A percentile compares a stretch with the other conserved stretches of the same genome.
Conservation (phyloP, 1,140 invertebrate species). For the Drosophila elegans region DNA sequence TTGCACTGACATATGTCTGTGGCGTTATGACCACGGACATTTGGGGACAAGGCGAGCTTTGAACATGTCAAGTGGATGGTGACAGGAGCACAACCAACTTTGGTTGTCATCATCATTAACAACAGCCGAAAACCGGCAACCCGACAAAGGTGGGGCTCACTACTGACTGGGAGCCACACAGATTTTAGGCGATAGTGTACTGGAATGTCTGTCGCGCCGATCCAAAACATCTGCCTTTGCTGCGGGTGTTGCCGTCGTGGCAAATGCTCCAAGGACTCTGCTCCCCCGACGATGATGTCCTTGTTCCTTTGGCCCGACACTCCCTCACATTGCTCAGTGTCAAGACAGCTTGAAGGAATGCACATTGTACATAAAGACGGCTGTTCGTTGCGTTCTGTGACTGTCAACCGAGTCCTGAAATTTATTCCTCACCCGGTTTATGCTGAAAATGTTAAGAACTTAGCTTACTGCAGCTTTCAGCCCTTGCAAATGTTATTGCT, state of each 20-base stretch:
- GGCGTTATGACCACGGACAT: slow-evolving; percentile 38
- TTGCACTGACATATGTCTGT: slow-evolving; percentile 39
- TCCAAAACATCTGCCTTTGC: slow-evolving; percentile 10
- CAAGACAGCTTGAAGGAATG: slow-evolving; percentile 38
- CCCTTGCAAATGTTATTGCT: slow-evolving; percentile 19
- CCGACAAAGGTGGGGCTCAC: slow-evolving; percentile 26
- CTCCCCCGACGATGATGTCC: slow-evolving; percentile 24
- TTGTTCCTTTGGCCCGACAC: slow-evolving; percentile 37
- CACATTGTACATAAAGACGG: slow-evolving; percentile 19
- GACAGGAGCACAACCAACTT: slow-evolving; percentile 46
- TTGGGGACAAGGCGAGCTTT: slow-evolving; percentile 32
- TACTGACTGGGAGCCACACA: slow-evolving; percentile 14
- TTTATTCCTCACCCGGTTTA: slow-evolving; percentile 16
- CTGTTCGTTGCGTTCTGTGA: slow-evolving; percentile 20
- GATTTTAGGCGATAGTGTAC: slow-evolving; percentile 28
- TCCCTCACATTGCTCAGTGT: slow-evolving; percentile 37
- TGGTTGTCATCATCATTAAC: slow-evolving; percentile 46
- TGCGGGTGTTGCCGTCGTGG: slow-evolving; percentile 14
- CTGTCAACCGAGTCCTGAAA: slow-evolving; percentile 22
- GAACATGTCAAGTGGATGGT: slow-evolving; percentile 43
- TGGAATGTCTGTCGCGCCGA: slow-evolving; percentile 31
- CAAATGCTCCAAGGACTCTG: slow-evolving; percentile 14
- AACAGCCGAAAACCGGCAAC: slow-evolving; percentile 18
- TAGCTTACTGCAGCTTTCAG: neutral
- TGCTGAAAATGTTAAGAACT: slow-evolving; percentile 16